A percentile compares a stretch with the other conserved stretches of the same genome.
Evolutionary conservation across 2,113 vertebrate species (phyloP).

Genomic region (Psilopogon haemacephalus): DNA sequence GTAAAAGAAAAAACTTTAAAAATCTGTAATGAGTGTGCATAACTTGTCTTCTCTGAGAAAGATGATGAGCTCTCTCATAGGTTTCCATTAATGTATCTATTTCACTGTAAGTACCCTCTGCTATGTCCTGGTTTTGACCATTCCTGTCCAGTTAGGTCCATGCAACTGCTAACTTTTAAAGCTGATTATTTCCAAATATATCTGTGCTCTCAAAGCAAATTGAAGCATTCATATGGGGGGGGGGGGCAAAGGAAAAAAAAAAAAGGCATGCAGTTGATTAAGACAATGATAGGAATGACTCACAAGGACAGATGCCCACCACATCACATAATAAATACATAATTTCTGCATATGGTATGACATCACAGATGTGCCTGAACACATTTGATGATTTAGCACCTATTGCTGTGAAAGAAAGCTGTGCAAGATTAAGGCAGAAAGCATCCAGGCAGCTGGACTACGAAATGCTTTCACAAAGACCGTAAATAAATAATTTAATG

Average conservation of each 20-base stretch:
- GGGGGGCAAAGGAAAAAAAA: not conserved
- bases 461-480: not conserved
- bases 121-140: conserved; percentile 27
- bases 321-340: conserved; percentile 33
- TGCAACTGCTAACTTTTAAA: conserved; percentile 17
- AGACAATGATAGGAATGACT: not conserved
- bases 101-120: not conserved
- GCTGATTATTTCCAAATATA: not conserved
- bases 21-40: not conserved
- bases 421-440: not conserved
- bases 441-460: not conserved
- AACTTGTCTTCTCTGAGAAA: not conserved
- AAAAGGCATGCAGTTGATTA: not conserved
- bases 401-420: conserved; percentile 35
- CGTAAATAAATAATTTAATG: conserved; percentile 7
- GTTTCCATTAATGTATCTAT: not conserved
- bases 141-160: not conserved
- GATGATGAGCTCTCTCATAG: not conserved
- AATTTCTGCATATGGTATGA: not conserved
- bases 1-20: not conserved
- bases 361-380: conserved; percentile 19
- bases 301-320: conserved; percentile 10
- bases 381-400: conserved; percentile 37
- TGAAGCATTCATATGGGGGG: not conserved
- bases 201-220: not conserved